Conservation (phyloP, 2,797 vertebrate genomes). For the Sphenodon punctatus region DNA sequence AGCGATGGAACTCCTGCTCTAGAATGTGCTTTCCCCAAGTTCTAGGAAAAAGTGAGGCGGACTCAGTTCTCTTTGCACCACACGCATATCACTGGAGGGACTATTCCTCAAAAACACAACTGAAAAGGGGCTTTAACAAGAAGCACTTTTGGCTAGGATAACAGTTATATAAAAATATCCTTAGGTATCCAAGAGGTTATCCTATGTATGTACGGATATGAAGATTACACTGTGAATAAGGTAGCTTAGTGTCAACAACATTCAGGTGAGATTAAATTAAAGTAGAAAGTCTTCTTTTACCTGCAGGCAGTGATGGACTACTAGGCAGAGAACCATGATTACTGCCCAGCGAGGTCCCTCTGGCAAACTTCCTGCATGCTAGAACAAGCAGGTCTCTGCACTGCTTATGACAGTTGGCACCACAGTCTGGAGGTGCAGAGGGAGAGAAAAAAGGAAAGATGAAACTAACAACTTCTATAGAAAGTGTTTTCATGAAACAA, state of each 20-base stretch:
- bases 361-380: slow-evolving; percentile 90
- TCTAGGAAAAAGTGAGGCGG: not conserved
- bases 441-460: too few species aligned
- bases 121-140: not conserved
- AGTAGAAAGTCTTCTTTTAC: slow-evolving; percentile 47
- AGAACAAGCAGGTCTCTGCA: slow-evolving; percentile 93
- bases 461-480: too few species aligned
- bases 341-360: slow-evolving; percentile 84
- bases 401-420: slow-evolving; percentile 96
- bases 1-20: not conserved
- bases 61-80: not conserved
- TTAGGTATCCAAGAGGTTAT: not conserved
- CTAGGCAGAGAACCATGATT: slow-evolving; percentile 89
- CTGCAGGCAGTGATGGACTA: slow-evolving; percentile 87
- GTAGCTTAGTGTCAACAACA: not conserved
- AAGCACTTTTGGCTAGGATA: not conserved
- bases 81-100: not conserved
- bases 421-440: slow-evolving; percentile 83
- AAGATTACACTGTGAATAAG: not conserved
- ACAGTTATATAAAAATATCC: not conserved
- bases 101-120: not conserved
- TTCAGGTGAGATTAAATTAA: not conserved
- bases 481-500: not conserved
- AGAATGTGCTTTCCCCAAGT: not conserved
- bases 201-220: not conserved